phyloP scores from a whole-genome alignment of 2,113 vertebrate genomes.

The Calyptomena viridis region DNA sequence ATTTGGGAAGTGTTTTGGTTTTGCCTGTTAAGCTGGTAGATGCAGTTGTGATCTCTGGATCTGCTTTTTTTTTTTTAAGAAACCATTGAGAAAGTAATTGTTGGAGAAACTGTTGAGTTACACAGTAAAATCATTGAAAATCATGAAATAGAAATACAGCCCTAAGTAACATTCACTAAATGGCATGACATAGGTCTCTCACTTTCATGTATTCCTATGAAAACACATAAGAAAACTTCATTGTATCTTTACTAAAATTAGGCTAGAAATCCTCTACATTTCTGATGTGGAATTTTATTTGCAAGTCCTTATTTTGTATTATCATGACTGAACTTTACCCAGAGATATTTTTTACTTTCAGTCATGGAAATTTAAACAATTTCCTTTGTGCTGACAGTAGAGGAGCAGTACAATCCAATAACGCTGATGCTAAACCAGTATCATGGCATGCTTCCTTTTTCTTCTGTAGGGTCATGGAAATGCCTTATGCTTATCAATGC shows the following conservation, averaged over 20 bases:
- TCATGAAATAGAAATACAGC: not conserved
- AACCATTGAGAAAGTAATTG: not conserved
- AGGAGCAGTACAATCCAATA: not conserved
- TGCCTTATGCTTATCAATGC: conserved; percentile 94
- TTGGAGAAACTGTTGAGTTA: not conserved
- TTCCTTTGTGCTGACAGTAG: not conserved
- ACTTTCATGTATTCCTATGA: not conserved
- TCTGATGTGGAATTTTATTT: not conserved
- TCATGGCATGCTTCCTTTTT: conserved; percentile 3
- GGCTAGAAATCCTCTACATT: not conserved
- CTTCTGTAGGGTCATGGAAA: conserved; percentile 85
- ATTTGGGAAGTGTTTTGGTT: not conserved
- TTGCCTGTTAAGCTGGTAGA: not conserved
- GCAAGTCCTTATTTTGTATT: not conserved
- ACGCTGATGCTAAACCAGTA: not conserved
- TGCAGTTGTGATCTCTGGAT: not conserved
- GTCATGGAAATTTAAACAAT: not conserved
- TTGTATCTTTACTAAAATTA: not conserved
- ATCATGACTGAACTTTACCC: not conserved
- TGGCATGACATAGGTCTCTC: not conserved
- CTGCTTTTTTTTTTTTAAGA: not conserved
- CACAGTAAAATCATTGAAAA: not conserved
- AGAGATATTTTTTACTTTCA: not conserved
- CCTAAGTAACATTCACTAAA: not conserved
- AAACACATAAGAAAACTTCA: not conserved